These are phyloP conservation scores for Ips typographus DNA, from an alignment of 1,140 invertebrate species.

Conservation along the genomic window DNA sequence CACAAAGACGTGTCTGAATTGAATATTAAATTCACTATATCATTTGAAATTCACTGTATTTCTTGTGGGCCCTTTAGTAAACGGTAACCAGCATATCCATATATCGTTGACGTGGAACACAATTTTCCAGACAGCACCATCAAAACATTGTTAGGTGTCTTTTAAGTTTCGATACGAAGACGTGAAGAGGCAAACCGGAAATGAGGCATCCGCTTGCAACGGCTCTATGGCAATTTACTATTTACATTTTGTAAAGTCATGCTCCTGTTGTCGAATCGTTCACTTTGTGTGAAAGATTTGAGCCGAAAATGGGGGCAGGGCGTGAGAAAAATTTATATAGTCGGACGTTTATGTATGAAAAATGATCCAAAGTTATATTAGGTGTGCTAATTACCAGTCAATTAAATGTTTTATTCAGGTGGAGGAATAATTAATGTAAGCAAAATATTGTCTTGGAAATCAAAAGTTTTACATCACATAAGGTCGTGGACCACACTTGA, in stretches of 20 bases:
- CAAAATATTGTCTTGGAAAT: no score
- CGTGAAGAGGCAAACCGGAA: constrained; percentile 18
- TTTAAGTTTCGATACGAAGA: constrained; percentile 20
- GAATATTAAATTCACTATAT: no score
- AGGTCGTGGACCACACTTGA: no score
- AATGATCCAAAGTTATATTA: no score
- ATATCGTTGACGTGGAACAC: constrained; percentile 9
- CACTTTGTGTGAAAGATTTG: constrained; percentile 12
- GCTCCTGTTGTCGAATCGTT: constrained; percentile 6
- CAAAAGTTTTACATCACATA: no score
- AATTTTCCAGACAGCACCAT: constrained; percentile 4
- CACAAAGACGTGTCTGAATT: no score
- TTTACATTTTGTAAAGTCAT: constrained; percentile 18
- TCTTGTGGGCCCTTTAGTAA: no score
- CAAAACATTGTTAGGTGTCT: constrained; percentile 22
- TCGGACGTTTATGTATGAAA: no score
- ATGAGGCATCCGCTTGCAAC: constrained; percentile 17
- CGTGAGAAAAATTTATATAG: neutral
- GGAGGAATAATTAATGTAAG: no score
- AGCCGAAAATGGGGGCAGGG: neutral
- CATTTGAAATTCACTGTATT: no score
- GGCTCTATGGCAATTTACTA: constrained; percentile 17
- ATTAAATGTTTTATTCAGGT: no score
- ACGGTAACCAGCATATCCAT: neutral
- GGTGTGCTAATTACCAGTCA: no score